Percentiles rank a stretch among this genome's conserved stretches.
Conservation (phyloP, 2,797 vertebrate species). For the Tolypeutes matacus region DNA sequence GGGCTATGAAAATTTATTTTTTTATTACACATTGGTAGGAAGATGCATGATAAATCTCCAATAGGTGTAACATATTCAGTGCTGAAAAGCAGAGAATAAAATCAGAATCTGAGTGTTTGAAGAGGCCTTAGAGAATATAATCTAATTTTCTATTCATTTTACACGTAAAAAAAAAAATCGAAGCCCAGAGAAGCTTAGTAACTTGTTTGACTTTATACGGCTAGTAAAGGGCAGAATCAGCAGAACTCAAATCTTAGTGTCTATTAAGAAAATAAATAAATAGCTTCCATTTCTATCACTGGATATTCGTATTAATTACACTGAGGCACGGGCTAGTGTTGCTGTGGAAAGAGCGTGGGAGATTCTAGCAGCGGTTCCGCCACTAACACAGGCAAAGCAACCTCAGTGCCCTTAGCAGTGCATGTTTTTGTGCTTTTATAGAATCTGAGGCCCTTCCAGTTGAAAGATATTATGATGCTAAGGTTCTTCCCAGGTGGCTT, state of each 20-base stretch:
- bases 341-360: background rate
- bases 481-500: background rate
- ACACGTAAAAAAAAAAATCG: conserved; percentile 16
- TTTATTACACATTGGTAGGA: background rate
- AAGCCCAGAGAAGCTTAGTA: conserved; percentile 16
- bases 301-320: background rate
- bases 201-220: conserved; percentile 47
- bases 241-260: conserved; percentile 34
- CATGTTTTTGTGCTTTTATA: too few relatives aligned
- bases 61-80: background rate
- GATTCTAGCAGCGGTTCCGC: background rate
- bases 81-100: background rate
- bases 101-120: background rate
- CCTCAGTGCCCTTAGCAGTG: background rate
- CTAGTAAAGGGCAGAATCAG: background rate
- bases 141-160: conserved; percentile 51
- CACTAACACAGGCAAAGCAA: background rate
- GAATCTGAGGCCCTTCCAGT: background rate
- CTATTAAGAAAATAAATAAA: conserved; percentile 57
- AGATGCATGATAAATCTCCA: background rate
- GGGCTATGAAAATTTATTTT: background rate
- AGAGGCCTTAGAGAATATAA: conserved; percentile 42
- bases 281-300: background rate
- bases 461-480: background rate
- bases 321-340: background rate